Percentiles rank a stretch among this genome's conserved stretches.
Conservation (phyloP, 2,113 vertebrate genomes). For the Aspiorhynchus laticeps region DNA sequence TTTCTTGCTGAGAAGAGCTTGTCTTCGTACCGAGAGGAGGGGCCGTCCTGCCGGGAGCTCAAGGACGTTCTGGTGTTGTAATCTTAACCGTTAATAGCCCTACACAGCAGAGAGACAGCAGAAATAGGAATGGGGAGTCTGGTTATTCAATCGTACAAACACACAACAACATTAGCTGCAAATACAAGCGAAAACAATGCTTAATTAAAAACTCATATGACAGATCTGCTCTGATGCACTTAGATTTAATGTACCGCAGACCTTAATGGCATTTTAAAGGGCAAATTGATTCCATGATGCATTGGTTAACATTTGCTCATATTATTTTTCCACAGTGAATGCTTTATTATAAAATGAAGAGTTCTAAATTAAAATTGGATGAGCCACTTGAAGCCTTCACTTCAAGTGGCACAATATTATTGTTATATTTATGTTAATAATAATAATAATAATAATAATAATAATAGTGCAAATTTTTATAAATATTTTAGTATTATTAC, state of each 20-base stretch:
- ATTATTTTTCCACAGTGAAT: neutral
- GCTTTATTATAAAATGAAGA: neutral
- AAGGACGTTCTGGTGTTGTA: conserved; percentile 71
- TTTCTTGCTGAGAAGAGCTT: conserved; percentile 65
- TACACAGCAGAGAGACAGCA: conserved; percentile 26
- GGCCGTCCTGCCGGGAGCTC: conserved; percentile 63
- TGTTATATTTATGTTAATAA: too few species aligned
- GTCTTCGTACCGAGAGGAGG: conserved; percentile 65
- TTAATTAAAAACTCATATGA: conserved; percentile 24
- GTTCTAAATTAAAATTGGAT: neutral
- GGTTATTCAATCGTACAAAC: conserved; percentile 52
- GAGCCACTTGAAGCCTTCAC: neutral
- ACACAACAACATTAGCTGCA: neutral
- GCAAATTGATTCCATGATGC: conserved; percentile 16
- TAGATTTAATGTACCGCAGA: neutral
- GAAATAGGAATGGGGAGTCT: conserved; percentile 46
- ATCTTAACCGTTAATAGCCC: conserved; percentile 69
- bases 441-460: too few species aligned
- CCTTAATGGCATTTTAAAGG: conserved; percentile 19
- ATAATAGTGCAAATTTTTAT: too few species aligned
- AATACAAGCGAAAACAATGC: conserved; percentile 33
- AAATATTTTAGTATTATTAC: too few species aligned
- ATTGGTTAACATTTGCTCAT: conserved; percentile 19
- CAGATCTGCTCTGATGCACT: conserved; percentile 15
- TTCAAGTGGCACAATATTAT: neutral